phyloP scores from a whole-genome alignment of 1,140 invertebrate genomes.

The Zaprionus gabonicus region DNA sequence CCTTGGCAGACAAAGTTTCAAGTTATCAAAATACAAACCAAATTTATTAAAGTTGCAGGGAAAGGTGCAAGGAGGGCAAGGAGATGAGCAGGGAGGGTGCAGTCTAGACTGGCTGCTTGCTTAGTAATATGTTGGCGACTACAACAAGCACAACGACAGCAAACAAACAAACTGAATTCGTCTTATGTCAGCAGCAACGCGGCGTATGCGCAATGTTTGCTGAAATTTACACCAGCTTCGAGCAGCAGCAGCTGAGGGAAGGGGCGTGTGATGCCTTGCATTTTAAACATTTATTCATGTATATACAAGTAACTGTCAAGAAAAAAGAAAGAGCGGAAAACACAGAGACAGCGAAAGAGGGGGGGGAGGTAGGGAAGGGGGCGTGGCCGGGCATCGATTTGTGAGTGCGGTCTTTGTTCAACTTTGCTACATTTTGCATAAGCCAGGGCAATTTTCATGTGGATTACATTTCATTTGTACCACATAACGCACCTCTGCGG shows the following conservation, averaged over 20 bases:
- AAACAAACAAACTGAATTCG: slow-evolving; percentile 44
- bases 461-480: slow-evolving; percentile 72
- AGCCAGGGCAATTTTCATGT: slow-evolving; percentile 71
- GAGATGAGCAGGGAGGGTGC: background rate
- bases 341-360: background rate
- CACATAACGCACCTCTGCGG: slow-evolving; percentile 7
- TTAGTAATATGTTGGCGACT: slow-evolving; percentile 37
- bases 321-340: slow-evolving; percentile 5
- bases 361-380: slow-evolving; percentile 26
- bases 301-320: background rate
- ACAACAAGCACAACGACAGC: background rate
- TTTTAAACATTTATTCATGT: slow-evolving; percentile 34
- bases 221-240: slow-evolving; percentile 61
- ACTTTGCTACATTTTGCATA: slow-evolving; percentile 70
- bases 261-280: slow-evolving; percentile 52
- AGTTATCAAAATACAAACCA: slow-evolving; percentile 71
- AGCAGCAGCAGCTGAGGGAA: too few relatives aligned
- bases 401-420: slow-evolving; percentile 52
- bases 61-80: background rate
- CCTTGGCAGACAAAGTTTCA: slow-evolving; percentile 71
- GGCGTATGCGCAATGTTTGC: slow-evolving; percentile 70
- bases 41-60: slow-evolving; percentile 65
- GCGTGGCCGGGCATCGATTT: slow-evolving; percentile 42
- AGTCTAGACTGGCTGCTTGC: slow-evolving; percentile 48
- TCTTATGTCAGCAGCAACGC: slow-evolving; percentile 46